A percentile compares a stretch with the other conserved stretches of the same genome.
These are phyloP conservation scores for Cassiopea xamachana DNA, from an alignment of 30 jellyfish, hydroid and myxozoan species.

Conservation along the genomic window DNA sequence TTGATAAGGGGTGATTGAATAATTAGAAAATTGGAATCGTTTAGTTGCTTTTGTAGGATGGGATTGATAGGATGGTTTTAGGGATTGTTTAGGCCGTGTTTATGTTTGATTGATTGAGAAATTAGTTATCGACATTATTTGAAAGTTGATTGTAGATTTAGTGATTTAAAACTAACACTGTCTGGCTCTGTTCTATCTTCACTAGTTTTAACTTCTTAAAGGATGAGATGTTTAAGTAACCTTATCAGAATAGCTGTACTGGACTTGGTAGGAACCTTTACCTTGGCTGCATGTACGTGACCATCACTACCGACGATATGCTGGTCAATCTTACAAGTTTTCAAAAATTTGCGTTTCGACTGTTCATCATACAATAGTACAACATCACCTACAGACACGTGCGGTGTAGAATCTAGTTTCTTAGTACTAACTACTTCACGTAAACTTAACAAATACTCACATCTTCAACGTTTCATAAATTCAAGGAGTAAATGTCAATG, in stretches of 20 bases:
- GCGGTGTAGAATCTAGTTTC: constrained; percentile 2
- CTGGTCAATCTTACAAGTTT: constrained; percentile 8
- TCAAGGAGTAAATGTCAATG: constrained; percentile 4
- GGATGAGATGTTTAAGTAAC: constrained; percentile 21
- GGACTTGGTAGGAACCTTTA: constrained; percentile 5
- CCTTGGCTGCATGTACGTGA: constrained; percentile 41
- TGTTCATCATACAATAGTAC: constrained; percentile 23
- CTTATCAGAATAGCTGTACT: constrained; percentile 20
- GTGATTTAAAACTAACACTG: too few species aligned
- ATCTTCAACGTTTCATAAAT: constrained; percentile 17
- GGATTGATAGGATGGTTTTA: too few species aligned
- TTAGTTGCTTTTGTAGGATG: too few species aligned
- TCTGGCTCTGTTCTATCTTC: not conserved
- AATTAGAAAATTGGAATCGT: too few species aligned
- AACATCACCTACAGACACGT: constrained; percentile 23
- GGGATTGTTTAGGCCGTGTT: too few species aligned
- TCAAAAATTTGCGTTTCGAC: constrained; percentile 6
- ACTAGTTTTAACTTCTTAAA: constrained; percentile 31
- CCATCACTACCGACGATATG: constrained; percentile 21
- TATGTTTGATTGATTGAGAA: too few species aligned
- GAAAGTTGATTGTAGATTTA: too few species aligned
- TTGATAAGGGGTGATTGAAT: too few species aligned
- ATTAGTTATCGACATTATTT: too few species aligned
- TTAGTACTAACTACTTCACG: constrained; percentile 32
- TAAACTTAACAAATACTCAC: constrained; percentile 29